These are phyloP conservation scores for Drosophila nr. fundita DNA, from an alignment of 2,888 invertebrate species.

Conservation along the genomic window DNA sequence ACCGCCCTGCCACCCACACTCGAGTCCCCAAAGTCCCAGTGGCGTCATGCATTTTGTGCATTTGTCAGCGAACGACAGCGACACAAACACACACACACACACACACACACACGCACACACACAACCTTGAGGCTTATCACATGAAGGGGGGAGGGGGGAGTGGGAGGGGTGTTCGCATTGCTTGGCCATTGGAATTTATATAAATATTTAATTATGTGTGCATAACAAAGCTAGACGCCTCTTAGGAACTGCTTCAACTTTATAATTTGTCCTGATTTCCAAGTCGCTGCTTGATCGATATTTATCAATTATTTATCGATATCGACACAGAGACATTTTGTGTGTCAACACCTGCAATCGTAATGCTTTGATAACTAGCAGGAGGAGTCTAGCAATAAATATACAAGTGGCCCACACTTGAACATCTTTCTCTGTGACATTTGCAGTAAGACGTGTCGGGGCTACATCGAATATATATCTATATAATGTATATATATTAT, in stretches of 20 bases:
- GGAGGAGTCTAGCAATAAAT: background rate
- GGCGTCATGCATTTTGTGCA: conserved; percentile 62
- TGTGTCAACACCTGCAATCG: background rate
- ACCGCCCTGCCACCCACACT: background rate
- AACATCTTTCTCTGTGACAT: no score
- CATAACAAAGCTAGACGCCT: background rate
- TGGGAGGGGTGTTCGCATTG: background rate
- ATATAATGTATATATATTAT: no score
- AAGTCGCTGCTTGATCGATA: conserved; percentile 6
- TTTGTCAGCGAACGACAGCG: conserved; percentile 55
- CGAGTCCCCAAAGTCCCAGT: conserved; percentile 14
- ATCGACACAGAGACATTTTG: background rate
- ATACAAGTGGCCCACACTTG: background rate
- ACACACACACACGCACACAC: conserved; percentile 16
- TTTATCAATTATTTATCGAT: conserved; percentile 1
- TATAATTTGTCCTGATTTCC: background rate
- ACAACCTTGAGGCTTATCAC: conserved; percentile 40
- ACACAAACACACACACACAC: conserved; percentile 17
- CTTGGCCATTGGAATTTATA: background rate
- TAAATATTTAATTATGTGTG: conserved; percentile 22
- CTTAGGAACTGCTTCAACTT: background rate
- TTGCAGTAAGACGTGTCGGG: background rate
- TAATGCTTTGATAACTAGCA: background rate
- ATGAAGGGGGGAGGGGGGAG: background rate
- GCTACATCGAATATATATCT: background rate